These are phyloP conservation scores for Xenentodon cancila DNA, from an alignment of 2,797 vertebrate species.

Conservation along the genomic window DNA sequence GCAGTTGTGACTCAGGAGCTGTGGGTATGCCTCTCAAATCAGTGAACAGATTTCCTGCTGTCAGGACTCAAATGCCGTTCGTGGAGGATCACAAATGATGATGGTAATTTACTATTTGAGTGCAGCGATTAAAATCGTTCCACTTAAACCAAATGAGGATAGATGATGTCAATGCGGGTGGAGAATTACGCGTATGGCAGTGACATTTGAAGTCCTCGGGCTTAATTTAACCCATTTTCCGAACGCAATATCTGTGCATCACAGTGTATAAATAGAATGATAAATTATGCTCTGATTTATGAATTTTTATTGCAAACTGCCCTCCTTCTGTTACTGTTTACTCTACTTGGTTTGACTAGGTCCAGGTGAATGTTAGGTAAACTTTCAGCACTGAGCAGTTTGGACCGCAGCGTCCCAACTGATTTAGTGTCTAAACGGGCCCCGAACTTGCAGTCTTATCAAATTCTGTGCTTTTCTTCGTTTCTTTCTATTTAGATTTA, in stretches of 20 bases:
- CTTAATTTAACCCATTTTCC: neutral
- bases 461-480: too few species aligned
- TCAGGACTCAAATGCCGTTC: neutral
- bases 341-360: neutral
- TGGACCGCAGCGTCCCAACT: too few species aligned
- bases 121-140: neutral
- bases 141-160: neutral
- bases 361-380: too few species aligned
- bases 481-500: too few species aligned
- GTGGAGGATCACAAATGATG: neutral
- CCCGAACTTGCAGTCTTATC: too few species aligned
- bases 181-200: neutral
- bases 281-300: too few species aligned
- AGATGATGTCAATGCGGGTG: neutral
- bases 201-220: neutral
- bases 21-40: neutral
- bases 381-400: too few species aligned
- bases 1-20: slow-evolving; percentile 13
- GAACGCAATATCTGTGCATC: neutral
- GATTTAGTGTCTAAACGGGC: too few species aligned
- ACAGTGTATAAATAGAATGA: neutral
- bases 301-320: neutral
- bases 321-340: neutral
- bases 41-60: neutral
- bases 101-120: neutral